These are phyloP conservation scores for Phodopus roborovskii DNA, from an alignment of 2,113 vertebrate genomes.

Conservation along the genomic window DNA sequence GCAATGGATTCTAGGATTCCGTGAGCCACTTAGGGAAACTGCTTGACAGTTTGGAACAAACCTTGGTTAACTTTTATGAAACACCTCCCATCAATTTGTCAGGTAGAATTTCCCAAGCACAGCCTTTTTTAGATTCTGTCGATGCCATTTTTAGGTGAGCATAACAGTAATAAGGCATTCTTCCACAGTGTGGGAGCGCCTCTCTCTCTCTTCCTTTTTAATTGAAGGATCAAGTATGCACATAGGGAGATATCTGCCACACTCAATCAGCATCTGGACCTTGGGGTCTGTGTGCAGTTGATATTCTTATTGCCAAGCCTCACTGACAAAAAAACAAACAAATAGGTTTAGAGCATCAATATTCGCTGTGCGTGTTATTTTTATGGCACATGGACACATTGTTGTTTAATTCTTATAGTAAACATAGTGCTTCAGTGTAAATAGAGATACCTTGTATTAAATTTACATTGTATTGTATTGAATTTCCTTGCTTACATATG, in stretches of 20 bases:
- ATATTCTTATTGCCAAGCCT: neutral
- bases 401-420: constrained; percentile 75
- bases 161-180: constrained; percentile 31
- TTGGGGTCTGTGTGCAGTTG: constrained; percentile 16
- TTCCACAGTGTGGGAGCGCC: constrained; percentile 29
- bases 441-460: constrained; percentile 65
- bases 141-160: constrained; percentile 75
- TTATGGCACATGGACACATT: constrained; percentile 55
- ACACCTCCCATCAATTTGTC: constrained; percentile 64
- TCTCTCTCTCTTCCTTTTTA: constrained; percentile 73
- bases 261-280: constrained; percentile 56
- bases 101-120: constrained; percentile 67
- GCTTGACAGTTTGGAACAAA: constrained; percentile 72
- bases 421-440: constrained; percentile 67
- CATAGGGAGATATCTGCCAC: constrained; percentile 68
- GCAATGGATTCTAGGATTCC: constrained; percentile 9
- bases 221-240: constrained; percentile 79
- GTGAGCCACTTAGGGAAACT: constrained; percentile 76
- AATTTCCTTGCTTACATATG: constrained; percentile 71
- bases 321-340: constrained; percentile 63
- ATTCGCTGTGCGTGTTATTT: constrained; percentile 56
- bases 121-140: constrained; percentile 56
- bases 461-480: constrained; percentile 55
- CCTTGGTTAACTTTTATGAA: constrained; percentile 73
- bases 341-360: constrained; percentile 52